Percentiles rank a stretch among this genome's conserved stretches.
Evolutionary conservation across 2,797 vertebrate genomes (phyloP).

Genomic region (Nyctibius grandis): DNA sequence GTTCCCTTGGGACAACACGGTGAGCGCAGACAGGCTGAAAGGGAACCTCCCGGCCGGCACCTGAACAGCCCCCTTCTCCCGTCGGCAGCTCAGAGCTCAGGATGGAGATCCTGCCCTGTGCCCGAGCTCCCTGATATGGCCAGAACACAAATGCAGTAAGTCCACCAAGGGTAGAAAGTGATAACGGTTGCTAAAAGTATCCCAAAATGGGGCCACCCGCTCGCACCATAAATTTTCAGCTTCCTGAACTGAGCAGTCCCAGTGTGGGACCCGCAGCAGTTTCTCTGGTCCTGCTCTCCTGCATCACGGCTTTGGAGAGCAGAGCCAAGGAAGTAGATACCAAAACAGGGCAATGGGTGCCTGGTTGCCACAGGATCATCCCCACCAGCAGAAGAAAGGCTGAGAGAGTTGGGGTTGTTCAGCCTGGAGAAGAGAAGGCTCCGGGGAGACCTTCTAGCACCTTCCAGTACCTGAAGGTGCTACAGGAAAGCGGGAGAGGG

Average conservation of each 20-base stretch:
- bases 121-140: fast-evolving
- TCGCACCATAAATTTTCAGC: not conserved
- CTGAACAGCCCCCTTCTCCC: not conserved
- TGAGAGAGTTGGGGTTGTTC: too few species aligned
- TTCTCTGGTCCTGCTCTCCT: not conserved
- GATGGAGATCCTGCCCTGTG: not conserved
- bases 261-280: fast-evolving
- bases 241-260: not conserved
- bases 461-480: too few species aligned
- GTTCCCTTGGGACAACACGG: not conserved
- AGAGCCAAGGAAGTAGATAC: not conserved
- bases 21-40: not conserved
- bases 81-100: not conserved
- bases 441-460: too few species aligned
- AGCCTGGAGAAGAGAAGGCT: too few species aligned
- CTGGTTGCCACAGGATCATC: not conserved
- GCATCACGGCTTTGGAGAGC: fast-evolving
- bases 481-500: too few species aligned
- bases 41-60: not conserved
- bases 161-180: not conserved
- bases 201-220: not conserved
- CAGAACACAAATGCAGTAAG: not conserved
- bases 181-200: not conserved
- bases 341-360: not conserved
- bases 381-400: not conserved